Percentiles rank a stretch among this genome's conserved stretches.
These are phyloP conservation scores for Dicrurus megarhynchus DNA, from an alignment of 2,113 vertebrate genomes.

Conservation along the genomic window DNA sequence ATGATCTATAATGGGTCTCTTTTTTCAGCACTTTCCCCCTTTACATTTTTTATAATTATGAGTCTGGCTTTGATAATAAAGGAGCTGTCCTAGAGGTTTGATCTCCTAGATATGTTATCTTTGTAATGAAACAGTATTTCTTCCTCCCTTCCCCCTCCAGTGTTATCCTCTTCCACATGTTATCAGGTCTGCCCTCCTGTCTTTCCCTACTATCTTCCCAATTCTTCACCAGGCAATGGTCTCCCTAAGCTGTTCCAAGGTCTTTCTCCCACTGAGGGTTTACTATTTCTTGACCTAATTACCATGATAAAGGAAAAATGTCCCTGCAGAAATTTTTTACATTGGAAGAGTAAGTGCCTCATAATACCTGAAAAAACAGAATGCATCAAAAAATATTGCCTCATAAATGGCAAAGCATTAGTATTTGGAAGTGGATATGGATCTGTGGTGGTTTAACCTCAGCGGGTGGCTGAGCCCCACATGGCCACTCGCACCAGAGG, in stretches of 20 bases:
- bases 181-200: not conserved
- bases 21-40: not conserved
- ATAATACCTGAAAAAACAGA: not conserved
- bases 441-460: not conserved
- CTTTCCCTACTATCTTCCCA: not conserved
- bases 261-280: not conserved
- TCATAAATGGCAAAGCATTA: not conserved
- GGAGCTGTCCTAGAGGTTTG: not conserved
- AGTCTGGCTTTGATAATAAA: not conserved
- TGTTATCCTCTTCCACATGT: not conserved
- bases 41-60: not conserved
- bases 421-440: not conserved
- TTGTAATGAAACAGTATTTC: not conserved
- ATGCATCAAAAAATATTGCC: not conserved
- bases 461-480: not conserved
- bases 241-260: not conserved
- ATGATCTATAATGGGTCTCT: not conserved
- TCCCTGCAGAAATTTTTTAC: not conserved
- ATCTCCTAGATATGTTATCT: not conserved
- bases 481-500: rapidly evolving
- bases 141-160: not conserved
- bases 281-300: not conserved
- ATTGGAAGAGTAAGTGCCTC: not conserved
- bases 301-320: not conserved
- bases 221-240: not conserved